Base-by-base conservation (phyloP, 2,888 invertebrate species). In the Lithosia quadra region DNA sequence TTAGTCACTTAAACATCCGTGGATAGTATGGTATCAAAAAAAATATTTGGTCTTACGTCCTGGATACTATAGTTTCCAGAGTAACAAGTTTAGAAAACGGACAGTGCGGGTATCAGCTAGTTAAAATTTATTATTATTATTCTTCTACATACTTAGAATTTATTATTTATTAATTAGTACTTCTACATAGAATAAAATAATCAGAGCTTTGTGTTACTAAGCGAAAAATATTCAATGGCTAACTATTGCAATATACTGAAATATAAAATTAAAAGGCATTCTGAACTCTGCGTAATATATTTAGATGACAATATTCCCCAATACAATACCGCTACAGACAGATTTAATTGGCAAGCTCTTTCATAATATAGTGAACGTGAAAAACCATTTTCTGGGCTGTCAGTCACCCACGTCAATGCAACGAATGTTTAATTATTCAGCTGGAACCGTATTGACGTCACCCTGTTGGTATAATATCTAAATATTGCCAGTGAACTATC, bases 301-400 rank as follows among this genome's bases (percentile, higher is more conserved):
- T 18, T 57, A 8, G 18, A 56, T 56, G 55, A 7, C 57, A 57
- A 24, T 39, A 34, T 60, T 59, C 36, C 1, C 8, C 56, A 39
- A 39, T 61, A n/a, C 15, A 39, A 36, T 15, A 22, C 24, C 56
- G 36, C 13, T 28, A 33, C 21, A 49, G 34, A 36, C 62, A 64
- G 49, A 71, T 77, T 77, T 72, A 71, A 75, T 80, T 73, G 68
- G 39, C 66, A 66, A 73, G 63, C 69, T 62, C 58, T 67, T 76
- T 64, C 63, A 76, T 73, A 73, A 76, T 74, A 72, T 71, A 80
- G 67, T 73, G 67, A 63, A 75, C 53, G 65, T 56, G 67, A 72
- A 73, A 78, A 75, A 73, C 75, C 70, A 82, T 81, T 80, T 81
- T 82, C 74, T 74, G 71, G 69, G 61, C 75, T 53, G 80, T 77